Evolutionary conservation across 2,797 vertebrate genomes (phyloP).

Genomic region (Mormyrops boulengeri): DNA sequence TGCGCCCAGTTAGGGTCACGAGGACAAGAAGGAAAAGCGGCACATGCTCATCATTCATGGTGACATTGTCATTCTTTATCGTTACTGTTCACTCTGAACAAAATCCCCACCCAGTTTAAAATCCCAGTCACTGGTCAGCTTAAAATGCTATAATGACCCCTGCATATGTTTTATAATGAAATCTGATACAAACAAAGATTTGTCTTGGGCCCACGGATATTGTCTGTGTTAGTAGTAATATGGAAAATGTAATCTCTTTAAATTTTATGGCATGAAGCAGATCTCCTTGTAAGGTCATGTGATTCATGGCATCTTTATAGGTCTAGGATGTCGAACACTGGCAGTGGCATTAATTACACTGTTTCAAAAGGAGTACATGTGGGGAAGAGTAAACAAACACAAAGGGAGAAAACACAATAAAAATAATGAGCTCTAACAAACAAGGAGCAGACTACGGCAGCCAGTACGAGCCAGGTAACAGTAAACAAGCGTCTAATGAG

Average conservation of each 20-base stretch:
- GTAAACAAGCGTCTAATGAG: slow-evolving; percentile 4
- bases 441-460: neutral
- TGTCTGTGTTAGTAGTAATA: neutral
- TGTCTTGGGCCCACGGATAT: neutral
- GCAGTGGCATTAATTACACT: neutral
- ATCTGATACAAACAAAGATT: neutral
- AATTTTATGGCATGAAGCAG: neutral
- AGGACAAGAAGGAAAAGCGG: neutral
- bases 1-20: neutral
- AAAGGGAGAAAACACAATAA: neutral
- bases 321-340: neutral
- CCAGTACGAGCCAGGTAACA: neutral
- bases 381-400: slow-evolving; percentile 1
- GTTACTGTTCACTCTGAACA: neutral
- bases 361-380: neutral
- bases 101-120: neutral
- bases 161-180: neutral
- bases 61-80: neutral
- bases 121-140: neutral
- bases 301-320: neutral
- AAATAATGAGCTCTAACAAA: slow-evolving; percentile 14
- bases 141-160: neutral
- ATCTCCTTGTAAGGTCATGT: neutral
- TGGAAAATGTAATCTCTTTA: neutral
- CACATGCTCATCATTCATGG: neutral